phyloP scores from a whole-genome alignment of 2,797 vertebrate genomes.

The Serranus cabrilla region DNA sequence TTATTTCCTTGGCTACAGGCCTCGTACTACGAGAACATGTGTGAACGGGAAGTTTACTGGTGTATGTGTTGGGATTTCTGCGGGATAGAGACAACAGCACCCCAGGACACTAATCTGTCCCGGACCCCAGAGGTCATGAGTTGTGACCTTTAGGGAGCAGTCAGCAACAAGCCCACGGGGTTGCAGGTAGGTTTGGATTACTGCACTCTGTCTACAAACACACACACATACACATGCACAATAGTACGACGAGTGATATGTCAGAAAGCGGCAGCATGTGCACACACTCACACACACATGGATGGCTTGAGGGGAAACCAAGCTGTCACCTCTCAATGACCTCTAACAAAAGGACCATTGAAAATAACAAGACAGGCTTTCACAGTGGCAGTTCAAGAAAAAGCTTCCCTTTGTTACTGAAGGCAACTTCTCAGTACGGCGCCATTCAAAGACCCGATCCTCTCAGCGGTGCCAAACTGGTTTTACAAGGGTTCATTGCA shows the following conservation, averaged over 20 bases:
- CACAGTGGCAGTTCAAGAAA: slow-evolving; percentile 70
- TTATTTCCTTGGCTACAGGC: background rate
- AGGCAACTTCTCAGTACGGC: slow-evolving; percentile 59
- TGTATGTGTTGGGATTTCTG: slow-evolving; percentile 22
- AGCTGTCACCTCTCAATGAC: slow-evolving; percentile 80
- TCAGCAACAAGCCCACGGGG: slow-evolving; percentile 57
- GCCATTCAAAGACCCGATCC: slow-evolving; percentile 57
- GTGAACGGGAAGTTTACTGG: background rate
- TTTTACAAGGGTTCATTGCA: slow-evolving; percentile 51
- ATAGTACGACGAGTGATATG: slow-evolving; percentile 57
- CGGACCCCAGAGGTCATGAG: slow-evolving; percentile 60
- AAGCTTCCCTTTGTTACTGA: slow-evolving; percentile 73
- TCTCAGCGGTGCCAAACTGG: slow-evolving; percentile 39
- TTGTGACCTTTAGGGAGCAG: slow-evolving; percentile 63
- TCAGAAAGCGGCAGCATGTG: slow-evolving; percentile 55
- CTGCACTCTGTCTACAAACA: slow-evolving; percentile 44
- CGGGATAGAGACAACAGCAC: slow-evolving; percentile 51
- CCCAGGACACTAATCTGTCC: slow-evolving; percentile 61
- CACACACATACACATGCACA: slow-evolving; percentile 42
- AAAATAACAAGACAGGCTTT: slow-evolving; percentile 77
- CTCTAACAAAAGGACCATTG: slow-evolving; percentile 83
- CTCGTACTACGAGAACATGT: background rate
- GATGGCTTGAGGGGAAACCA: slow-evolving; percentile 76
- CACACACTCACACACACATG: slow-evolving; percentile 46
- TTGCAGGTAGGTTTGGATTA: slow-evolving; percentile 72